These are phyloP conservation scores for Pempheris klunzingeri DNA, from an alignment of 2,797 vertebrate species.

Conservation along the genomic window DNA sequence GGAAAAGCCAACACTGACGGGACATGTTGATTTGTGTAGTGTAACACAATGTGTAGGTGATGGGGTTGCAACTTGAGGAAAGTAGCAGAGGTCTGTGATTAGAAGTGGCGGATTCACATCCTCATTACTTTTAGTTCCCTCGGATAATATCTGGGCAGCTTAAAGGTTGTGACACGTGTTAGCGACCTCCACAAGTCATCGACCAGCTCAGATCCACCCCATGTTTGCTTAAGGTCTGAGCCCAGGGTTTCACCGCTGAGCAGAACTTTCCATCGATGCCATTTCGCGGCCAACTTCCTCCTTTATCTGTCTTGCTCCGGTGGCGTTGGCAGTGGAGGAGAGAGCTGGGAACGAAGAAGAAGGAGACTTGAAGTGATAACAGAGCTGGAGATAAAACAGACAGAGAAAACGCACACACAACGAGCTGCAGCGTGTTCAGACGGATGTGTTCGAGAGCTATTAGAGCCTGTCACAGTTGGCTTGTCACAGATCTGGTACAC, in stretches of 20 bases:
- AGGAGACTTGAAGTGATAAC: constrained; percentile 66
- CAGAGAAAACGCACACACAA: constrained; percentile 54
- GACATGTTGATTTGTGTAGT: not conserved
- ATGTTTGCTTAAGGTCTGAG: constrained; percentile 36
- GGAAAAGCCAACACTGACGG: not conserved
- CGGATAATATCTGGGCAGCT: constrained; percentile 10
- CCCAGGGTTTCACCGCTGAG: constrained; percentile 21
- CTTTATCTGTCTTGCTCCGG: constrained; percentile 64
- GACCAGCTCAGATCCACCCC: not conserved
- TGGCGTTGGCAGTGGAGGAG: constrained; percentile 54
- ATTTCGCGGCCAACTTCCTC: constrained; percentile 66
- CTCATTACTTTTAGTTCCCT: not conserved
- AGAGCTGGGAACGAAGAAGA: constrained; percentile 13
- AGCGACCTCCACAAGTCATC: constrained; percentile 11
- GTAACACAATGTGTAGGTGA: not conserved
- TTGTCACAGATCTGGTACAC: constrained; percentile 53
- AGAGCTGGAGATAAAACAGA: constrained; percentile 62
- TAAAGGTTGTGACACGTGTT: not conserved
- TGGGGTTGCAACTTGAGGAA: not conserved
- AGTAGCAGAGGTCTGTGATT: not conserved
- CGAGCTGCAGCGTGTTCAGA: constrained; percentile 53
- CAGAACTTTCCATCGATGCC: constrained; percentile 49
- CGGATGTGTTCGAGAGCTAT: constrained; percentile 72
- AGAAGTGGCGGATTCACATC: not conserved
- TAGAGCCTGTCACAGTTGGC: constrained; percentile 73